Base-by-base conservation (phyloP, 2,113 vertebrate genomes). In the Hystrix brachyura region DNA sequence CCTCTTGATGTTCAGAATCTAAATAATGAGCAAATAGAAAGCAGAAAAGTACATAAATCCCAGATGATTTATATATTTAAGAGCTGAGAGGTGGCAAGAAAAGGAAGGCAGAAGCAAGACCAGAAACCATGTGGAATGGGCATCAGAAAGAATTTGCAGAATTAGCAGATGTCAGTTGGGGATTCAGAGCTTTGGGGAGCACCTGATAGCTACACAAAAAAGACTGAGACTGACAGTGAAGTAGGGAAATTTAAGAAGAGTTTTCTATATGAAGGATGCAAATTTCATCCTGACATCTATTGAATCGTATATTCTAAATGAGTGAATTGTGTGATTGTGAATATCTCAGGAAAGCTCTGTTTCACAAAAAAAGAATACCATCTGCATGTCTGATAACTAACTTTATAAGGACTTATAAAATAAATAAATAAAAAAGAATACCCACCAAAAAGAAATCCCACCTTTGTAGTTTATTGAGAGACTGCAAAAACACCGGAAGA, bases 401-500 rank as follows among this genome's bases (percentile, higher is more conserved):
- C 27, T 18, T 78, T 51, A 29, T 51, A 17, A 32, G 46, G 74
- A 78, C 27, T 29, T 78, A 78, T 17, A 48, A 38, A 84, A 64
- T 55, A 55, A 55, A 48, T 48, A 82, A 25, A 11, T 27, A 78
- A 43, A 83, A 86, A 46, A 67, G 0, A 67, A 25, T 46, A 29
- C 12, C 21, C n/a, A 11, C 48, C 21, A 3, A 62, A 87, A 53
- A 88, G 43, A 25, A 91, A 6, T 7, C 17, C 38, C 38, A 38
- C 12, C 32, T 89, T n/a, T 38, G 60, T 7, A 79, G 48, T 67
- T 86, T 78, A 91, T 60, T 57, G 48, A 84, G 11, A 29, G 10
- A 79, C 2, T 82, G 34, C 48, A 92, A 94, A 87, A 81, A 87
- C 59, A 89, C 48, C 69, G 79, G 17, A 96, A 86, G 53, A 94